phyloP scores from a whole-genome alignment of 2,888 invertebrate genomes.

The Synergus itoensis region DNA sequence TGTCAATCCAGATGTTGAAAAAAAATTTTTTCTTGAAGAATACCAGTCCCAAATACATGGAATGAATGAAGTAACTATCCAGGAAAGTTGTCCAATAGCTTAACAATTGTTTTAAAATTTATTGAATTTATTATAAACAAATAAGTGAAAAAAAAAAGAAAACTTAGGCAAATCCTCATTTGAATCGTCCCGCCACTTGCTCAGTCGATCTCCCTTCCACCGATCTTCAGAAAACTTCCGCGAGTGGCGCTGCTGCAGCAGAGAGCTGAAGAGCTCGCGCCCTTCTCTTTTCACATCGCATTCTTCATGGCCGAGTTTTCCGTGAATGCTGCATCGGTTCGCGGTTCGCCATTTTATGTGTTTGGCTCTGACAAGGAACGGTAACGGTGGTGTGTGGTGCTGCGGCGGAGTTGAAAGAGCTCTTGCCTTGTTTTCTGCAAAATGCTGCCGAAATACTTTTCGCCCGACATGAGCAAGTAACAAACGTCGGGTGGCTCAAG shows the following conservation, averaged over 20 bases:
- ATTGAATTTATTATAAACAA: too few relatives aligned
- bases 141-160: too few relatives aligned
- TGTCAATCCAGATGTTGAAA: too few relatives aligned
- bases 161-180: neutral
- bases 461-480: constrained; percentile 74
- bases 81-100: too few relatives aligned
- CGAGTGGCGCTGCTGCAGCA: neutral
- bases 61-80: too few relatives aligned
- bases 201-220: neutral
- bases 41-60: too few relatives aligned
- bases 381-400: constrained; percentile 61
- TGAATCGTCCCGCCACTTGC: neutral
- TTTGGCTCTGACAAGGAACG: constrained; percentile 74
- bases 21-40: too few relatives aligned
- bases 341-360: constrained; percentile 76
- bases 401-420: constrained; percentile 49
- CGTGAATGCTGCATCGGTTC: constrained; percentile 69
- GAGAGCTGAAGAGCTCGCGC: neutral
- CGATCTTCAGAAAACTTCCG: neutral
- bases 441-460: constrained; percentile 71
- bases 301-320: constrained; percentile 57
- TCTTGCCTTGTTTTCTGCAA: constrained; percentile 61
- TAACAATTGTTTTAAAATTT: too few relatives aligned
- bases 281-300: constrained; percentile 17
- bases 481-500: constrained; percentile 46